phyloP scores from a whole-genome alignment of 1,140 invertebrate genomes.

The Hirudo medicinalis region DNA sequence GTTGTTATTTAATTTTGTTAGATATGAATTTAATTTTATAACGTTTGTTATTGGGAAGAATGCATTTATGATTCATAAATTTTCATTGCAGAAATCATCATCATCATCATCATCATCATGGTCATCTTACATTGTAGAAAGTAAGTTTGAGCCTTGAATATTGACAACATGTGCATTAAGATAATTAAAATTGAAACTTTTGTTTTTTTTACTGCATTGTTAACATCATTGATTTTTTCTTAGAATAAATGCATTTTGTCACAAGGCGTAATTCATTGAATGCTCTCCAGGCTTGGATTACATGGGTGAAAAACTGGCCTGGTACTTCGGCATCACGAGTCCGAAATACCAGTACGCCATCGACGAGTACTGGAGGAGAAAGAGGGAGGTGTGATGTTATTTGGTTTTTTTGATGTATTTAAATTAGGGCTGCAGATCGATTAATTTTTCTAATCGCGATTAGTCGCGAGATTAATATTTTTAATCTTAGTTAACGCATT shows the following conservation, averaged over 20 bases:
- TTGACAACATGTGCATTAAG: background rate
- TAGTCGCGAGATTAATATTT: too few relatives aligned
- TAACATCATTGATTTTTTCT: too few relatives aligned
- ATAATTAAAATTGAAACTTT: background rate
- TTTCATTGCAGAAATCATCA: background rate
- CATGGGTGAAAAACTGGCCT: conserved; percentile 66
- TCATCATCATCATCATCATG: background rate
- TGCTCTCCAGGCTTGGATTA: conserved; percentile 56
- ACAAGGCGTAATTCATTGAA: too few relatives aligned
- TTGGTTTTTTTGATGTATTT: background rate
- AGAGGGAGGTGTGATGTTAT: conserved; percentile 29
- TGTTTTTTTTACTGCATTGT: too few relatives aligned
- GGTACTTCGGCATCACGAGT: conserved; percentile 73
- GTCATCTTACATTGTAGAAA: conserved; percentile 9
- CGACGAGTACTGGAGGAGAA: conserved; percentile 48
- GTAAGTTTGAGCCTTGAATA: background rate
- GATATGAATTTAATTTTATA: background rate
- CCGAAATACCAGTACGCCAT: conserved; percentile 82
- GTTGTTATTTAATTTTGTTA: too few relatives aligned
- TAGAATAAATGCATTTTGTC: too few relatives aligned
- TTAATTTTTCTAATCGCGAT: too few relatives aligned
- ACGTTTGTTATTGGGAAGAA: background rate
- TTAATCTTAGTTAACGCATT: too few relatives aligned
- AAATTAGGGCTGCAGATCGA: too few relatives aligned
- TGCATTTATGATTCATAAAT: background rate